phyloP scores from a whole-genome alignment of 2,797 vertebrate species.

The Mus caroli region DNA sequence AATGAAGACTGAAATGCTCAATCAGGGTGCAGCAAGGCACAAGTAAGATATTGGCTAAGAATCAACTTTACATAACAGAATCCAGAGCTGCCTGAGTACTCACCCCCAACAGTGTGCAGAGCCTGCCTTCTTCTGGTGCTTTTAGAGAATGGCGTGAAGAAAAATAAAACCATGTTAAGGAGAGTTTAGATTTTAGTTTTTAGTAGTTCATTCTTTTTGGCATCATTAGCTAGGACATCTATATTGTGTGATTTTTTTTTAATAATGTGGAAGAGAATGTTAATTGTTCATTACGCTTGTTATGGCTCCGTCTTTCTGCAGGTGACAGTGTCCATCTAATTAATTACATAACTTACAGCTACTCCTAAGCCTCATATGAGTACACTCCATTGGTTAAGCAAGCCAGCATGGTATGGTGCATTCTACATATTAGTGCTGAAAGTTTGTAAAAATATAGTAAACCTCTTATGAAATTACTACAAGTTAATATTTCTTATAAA shows the following conservation, averaged over 20 bases:
- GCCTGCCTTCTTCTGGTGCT: constrained; percentile 88
- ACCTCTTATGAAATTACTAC: neutral
- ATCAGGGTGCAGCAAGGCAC: constrained; percentile 12
- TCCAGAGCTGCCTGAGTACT: neutral
- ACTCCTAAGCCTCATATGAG: neutral
- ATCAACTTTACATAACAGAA: constrained; percentile 70
- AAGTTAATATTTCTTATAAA: neutral
- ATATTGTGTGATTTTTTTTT: neutral
- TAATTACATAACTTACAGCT: neutral
- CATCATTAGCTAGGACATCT: neutral
- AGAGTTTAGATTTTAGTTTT: neutral
- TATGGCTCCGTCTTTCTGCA: neutral
- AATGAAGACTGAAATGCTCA: constrained; percentile 53
- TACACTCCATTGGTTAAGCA: neutral
- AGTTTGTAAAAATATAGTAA: neutral
- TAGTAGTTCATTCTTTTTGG: neutral
- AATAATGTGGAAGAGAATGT: neutral
- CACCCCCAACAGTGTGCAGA: constrained; percentile 53
- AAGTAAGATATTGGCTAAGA: neutral
- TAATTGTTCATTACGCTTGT: neutral
- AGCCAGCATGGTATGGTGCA: neutral
- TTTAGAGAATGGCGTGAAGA: constrained; percentile 81
- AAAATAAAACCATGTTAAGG: neutral
- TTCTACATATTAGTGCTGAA: rapidly evolving
- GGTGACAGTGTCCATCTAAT: too few relatives aligned